Conservation (phyloP, 2,113 vertebrate species). For the Mixornis gularis region DNA sequence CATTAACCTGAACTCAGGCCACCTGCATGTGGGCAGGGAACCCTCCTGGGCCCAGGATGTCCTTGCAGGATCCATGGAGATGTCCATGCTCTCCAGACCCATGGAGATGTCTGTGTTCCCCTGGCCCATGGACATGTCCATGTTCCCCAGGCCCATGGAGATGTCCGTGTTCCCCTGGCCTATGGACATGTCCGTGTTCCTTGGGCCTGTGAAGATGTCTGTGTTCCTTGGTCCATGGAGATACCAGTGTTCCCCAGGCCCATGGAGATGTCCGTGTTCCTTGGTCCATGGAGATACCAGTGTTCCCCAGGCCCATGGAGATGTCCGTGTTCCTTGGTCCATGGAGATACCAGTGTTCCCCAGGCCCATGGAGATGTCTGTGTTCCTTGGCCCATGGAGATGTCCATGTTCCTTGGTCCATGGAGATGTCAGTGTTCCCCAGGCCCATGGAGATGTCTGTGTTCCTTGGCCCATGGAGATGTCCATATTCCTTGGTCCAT, state of each 20-base stretch:
- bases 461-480: neutral
- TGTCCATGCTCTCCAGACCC: neutral
- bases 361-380: neutral
- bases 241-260: neutral
- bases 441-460: neutral
- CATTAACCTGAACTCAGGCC: conserved; percentile 7
- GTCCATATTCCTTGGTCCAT: neutral
- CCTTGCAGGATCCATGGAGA: accelerated
- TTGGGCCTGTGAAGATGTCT: neutral
- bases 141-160: neutral
- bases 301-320: neutral
- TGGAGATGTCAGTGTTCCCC: accelerated
- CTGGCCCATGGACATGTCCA: accelerated
- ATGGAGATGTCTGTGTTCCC: neutral
- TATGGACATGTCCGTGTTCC: neutral
- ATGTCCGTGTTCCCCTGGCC: accelerated
- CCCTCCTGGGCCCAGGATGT: accelerated
- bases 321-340: accelerated
- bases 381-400: neutral
- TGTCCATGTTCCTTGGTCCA: accelerated
- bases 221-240: neutral
- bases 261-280: neutral
- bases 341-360: neutral
- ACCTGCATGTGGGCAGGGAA: accelerated
- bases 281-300: neutral